Conservation (phyloP, 2,113 vertebrate species). For the Oreochromis spilurus region DNA sequence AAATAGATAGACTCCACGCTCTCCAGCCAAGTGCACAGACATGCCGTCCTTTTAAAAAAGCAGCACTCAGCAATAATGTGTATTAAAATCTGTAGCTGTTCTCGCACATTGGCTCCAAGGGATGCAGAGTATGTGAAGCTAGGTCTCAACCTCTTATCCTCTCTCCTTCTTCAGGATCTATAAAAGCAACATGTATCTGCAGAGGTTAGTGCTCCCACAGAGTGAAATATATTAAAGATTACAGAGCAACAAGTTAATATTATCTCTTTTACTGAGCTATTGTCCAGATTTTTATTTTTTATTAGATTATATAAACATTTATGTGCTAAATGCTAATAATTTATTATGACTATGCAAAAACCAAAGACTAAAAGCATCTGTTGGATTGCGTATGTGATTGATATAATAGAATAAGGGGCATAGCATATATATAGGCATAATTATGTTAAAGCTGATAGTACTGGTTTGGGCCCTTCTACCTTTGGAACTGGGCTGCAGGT, state of each 20-base stretch:
- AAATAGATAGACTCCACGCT: slow-evolving; percentile 43
- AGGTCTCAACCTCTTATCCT: background rate
- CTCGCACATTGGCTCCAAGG: background rate
- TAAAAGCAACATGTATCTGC: background rate
- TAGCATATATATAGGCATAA: too few species aligned
- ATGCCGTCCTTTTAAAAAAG: slow-evolving; percentile 26
- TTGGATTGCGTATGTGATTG: too few species aligned
- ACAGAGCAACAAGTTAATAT: background rate
- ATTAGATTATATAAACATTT: background rate
- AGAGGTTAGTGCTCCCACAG: background rate
- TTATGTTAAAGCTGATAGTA: background rate
- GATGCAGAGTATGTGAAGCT: slow-evolving; percentile 1
- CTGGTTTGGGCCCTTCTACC: background rate
- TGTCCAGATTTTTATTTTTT: background rate
- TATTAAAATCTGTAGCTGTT: slow-evolving; percentile 38
- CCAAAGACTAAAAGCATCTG: too few species aligned
- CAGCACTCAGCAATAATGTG: slow-evolving; percentile 55
- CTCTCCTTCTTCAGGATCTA: background rate
- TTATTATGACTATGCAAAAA: too few species aligned
- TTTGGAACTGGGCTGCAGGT: background rate
- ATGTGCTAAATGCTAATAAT: background rate
- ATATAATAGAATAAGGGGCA: too few species aligned
- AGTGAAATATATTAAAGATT: background rate
- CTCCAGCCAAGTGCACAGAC: slow-evolving; percentile 45
- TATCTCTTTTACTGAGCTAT: background rate